These are phyloP conservation scores for Protosalanx chinensis DNA, from an alignment of 2,797 vertebrate species.

Conservation along the genomic window DNA sequence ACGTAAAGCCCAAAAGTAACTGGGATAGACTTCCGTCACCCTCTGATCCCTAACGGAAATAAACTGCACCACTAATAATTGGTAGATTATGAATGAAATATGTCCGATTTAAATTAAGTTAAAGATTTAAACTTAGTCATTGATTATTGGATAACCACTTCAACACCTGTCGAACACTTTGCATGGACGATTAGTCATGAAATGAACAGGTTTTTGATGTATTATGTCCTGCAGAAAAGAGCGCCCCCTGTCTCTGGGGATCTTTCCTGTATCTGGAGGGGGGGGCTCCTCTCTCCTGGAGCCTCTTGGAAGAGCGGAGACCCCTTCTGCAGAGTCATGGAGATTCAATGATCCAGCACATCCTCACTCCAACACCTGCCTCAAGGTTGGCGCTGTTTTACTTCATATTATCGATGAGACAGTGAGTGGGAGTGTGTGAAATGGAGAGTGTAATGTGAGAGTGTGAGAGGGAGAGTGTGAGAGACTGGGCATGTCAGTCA, in stretches of 20 bases:
- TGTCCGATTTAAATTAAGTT: neutral
- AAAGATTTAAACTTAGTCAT: too few species aligned
- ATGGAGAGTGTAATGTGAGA: too few species aligned
- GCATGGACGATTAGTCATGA: neutral
- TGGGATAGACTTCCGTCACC: too few species aligned
- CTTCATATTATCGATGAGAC: too few species aligned
- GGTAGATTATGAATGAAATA: neutral
- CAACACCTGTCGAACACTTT: too few species aligned
- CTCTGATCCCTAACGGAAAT: too few species aligned
- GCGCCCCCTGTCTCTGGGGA: conserved; percentile 88
- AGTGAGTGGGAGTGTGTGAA: too few species aligned
- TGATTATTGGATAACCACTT: too few species aligned
- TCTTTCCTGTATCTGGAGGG: conserved; percentile 84
- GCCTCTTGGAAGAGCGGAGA: conserved; percentile 77
- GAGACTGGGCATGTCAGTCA: too few species aligned
- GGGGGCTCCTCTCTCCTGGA: conserved; percentile 81
- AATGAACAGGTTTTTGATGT: neutral
- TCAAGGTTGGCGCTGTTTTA: conserved; percentile 81
- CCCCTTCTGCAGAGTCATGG: conserved; percentile 85
- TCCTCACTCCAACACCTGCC: conserved; percentile 86
- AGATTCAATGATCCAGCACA: conserved; percentile 84
- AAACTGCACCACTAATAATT: too few species aligned
- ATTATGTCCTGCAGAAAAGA: conserved; percentile 79
- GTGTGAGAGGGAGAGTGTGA: too few species aligned
- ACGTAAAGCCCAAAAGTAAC: too few species aligned